A percentile compares a stretch with the other conserved stretches of the same genome.
phyloP scores from a whole-genome alignment of 2,888 invertebrate genomes.

The Macropis europaea region DNA sequence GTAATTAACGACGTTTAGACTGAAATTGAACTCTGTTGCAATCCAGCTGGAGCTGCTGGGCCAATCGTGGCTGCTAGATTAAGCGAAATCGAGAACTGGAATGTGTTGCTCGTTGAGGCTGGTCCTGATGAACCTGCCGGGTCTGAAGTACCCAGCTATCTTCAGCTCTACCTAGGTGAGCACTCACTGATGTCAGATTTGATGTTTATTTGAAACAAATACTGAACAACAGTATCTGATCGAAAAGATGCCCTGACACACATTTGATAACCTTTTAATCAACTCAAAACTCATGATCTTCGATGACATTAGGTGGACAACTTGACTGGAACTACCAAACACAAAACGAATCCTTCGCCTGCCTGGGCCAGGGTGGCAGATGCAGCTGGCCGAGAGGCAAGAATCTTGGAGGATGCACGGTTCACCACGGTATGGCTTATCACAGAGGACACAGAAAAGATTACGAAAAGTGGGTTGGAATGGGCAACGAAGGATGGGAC shows the following conservation, averaged over 20 bases:
- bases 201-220: too few species aligned
- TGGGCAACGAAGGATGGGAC: constrained; percentile 88
- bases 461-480: constrained; percentile 87
- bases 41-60: constrained; percentile 84
- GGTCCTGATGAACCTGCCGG: constrained; percentile 86
- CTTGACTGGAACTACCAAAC: constrained; percentile 86
- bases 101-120: constrained; percentile 85
- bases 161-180: constrained; percentile 67
- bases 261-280: too few species aligned
- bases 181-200: too few species aligned
- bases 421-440: constrained; percentile 92
- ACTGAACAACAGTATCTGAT: too few species aligned
- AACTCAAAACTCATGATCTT: too few species aligned
- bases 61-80: constrained; percentile 84
- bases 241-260: too few species aligned
- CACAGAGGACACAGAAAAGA: constrained; percentile 88
- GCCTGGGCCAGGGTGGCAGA: constrained; percentile 80
- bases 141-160: constrained; percentile 76
- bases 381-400: constrained; percentile 87
- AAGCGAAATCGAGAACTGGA: constrained; percentile 84
- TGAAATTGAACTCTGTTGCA: too few species aligned
- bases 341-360: constrained; percentile 83
- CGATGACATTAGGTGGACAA: constrained; percentile 79
- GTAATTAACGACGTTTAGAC: too few species aligned
- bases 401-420: constrained; percentile 86